Percentiles rank a stretch among this genome's conserved stretches.
phyloP scores from a whole-genome alignment of 2,888 invertebrate genomes.

The Abscondita cerata region DNA sequence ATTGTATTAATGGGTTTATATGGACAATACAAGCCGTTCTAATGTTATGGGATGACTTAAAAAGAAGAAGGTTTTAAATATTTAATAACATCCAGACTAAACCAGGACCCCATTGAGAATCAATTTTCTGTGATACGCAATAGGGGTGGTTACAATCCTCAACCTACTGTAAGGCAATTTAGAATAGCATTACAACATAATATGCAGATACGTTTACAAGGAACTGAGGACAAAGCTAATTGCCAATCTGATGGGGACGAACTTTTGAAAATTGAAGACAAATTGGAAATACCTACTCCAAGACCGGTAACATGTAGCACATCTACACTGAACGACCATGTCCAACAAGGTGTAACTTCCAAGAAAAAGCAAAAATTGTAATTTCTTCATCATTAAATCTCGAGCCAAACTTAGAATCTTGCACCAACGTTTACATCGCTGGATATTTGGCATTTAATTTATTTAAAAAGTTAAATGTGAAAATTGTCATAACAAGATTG shows the following conservation, averaged over 20 bases:
- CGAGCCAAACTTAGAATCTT: background rate
- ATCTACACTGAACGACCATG: background rate
- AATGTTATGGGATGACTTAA: too few relatives aligned
- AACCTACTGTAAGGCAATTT: slow-evolving; percentile 12
- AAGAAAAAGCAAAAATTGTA: background rate
- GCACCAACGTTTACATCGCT: background rate
- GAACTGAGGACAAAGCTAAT: background rate
- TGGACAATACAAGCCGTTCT: too few relatives aligned
- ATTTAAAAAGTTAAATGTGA: background rate
- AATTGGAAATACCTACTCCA: background rate
- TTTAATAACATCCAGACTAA: too few relatives aligned
- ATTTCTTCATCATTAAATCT: too few relatives aligned
- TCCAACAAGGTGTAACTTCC: too few relatives aligned
- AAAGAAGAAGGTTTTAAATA: too few relatives aligned
- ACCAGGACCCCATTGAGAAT: slow-evolving; percentile 6
- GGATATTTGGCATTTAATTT: slow-evolving; percentile 4
- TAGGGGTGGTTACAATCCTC: slow-evolving; percentile 2
- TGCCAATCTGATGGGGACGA: slow-evolving; percentile 6
- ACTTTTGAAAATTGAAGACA: background rate
- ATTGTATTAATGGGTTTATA: too few relatives aligned
- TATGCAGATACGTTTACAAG: slow-evolving; percentile 9
- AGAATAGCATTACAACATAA: slow-evolving; percentile 3
- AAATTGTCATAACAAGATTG: too few relatives aligned
- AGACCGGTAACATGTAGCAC: background rate
- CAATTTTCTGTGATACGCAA: slow-evolving; percentile 1